Conservation (phyloP, 2,888 invertebrate genomes). For the Prenolepis imparis region DNA sequence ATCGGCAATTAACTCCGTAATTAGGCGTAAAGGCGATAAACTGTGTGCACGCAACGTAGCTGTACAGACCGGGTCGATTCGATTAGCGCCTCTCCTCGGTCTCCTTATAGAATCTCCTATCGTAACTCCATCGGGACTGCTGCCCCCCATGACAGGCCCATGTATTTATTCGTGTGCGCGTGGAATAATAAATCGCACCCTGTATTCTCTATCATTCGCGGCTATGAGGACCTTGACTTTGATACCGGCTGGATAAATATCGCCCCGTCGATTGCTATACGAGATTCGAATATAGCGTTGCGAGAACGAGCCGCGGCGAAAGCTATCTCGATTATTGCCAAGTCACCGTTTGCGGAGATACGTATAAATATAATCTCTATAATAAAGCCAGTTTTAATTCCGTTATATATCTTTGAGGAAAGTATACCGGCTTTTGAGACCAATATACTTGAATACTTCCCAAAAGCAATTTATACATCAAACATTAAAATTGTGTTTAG, state of each 20-base stretch:
- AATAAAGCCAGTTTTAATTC: slow-evolving; percentile 12
- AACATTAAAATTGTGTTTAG: neutral
- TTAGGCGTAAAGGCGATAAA: slow-evolving; percentile 75
- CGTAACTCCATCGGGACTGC: slow-evolving; percentile 63
- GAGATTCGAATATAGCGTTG: slow-evolving; percentile 38
- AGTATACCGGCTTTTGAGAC: neutral
- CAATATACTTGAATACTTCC: neutral
- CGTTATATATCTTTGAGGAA: slow-evolving; percentile 6
- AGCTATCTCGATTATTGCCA: slow-evolving; percentile 25
- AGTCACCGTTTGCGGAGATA: slow-evolving; percentile 25
- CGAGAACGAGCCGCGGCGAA: slow-evolving; percentile 7
- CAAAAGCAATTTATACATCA: neutral
- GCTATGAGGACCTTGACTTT: slow-evolving; percentile 44
- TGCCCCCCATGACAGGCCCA: slow-evolving; percentile 41
- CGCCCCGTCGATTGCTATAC: slow-evolving; percentile 44
- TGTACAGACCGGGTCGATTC: slow-evolving; percentile 39
- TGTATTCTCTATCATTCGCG: slow-evolving; percentile 44
- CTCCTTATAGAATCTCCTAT: slow-evolving; percentile 62
- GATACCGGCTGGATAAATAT: slow-evolving; percentile 61
- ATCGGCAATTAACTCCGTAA: slow-evolving; percentile 70
- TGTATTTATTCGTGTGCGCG: slow-evolving; percentile 59
- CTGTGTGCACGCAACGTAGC: slow-evolving; percentile 34
- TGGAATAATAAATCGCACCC: slow-evolving; percentile 65
- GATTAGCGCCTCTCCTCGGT: slow-evolving; percentile 58
- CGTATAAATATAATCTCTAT: slow-evolving; percentile 24